phyloP scores from a whole-genome alignment of 1,140 invertebrate species.

The Hyles vespertilio region DNA sequence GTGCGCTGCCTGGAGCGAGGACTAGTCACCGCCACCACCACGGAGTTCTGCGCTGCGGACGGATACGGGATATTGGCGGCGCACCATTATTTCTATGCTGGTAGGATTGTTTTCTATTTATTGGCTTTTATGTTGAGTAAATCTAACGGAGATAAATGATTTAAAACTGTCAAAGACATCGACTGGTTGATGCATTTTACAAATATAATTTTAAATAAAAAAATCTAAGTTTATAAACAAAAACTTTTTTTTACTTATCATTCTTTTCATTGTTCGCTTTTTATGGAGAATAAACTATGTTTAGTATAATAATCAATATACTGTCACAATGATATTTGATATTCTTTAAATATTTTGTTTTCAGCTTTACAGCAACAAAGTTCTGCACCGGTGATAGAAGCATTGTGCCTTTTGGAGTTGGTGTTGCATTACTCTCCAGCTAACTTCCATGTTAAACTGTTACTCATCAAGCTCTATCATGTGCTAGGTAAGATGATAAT shows the following conservation, averaged over 20 bases:
- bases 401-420: conserved; percentile 82
- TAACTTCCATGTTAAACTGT: conserved; percentile 87
- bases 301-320: neutral
- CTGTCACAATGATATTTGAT: neutral
- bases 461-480: conserved; percentile 85
- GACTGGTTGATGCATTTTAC: no score
- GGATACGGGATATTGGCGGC: conserved; percentile 86
- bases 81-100: conserved; percentile 85
- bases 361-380: conserved; percentile 44
- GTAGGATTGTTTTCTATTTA: conserved; percentile 27
- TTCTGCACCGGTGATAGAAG: conserved; percentile 78
- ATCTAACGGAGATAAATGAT: no score
- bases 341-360: conserved; percentile 6
- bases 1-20: conserved; percentile 32
- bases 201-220: no score
- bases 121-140: no score
- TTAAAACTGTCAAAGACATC: no score
- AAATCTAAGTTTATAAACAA: no score
- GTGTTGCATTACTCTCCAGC: conserved; percentile 83
- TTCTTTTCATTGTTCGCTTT: neutral
- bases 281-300: neutral
- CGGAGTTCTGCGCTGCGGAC: conserved; percentile 78
- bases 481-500: conserved; percentile 76
- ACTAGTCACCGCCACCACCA: conserved; percentile 44
- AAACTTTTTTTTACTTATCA: neutral